Evolutionary conservation across 2,797 vertebrate species (phyloP).

Genomic region (Sardinella longiceps): DNA sequence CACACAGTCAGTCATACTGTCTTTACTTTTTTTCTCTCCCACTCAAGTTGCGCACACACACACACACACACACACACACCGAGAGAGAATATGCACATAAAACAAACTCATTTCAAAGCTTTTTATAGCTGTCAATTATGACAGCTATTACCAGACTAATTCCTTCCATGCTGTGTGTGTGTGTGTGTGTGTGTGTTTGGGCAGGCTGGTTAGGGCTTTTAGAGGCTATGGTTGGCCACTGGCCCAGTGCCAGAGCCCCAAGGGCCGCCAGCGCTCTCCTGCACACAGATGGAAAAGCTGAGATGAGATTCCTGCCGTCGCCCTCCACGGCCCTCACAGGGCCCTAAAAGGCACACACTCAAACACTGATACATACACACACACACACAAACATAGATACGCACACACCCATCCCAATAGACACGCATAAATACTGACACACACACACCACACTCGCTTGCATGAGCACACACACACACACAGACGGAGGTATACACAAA

Average conservation of each 20-base stretch:
- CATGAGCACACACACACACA: not conserved
- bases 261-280: not conserved
- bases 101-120: not conserved
- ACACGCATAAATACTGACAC: not conserved
- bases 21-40: not conserved
- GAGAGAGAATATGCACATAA: not conserved
- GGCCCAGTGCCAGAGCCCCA: not conserved
- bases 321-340: not conserved
- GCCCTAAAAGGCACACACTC: not conserved
- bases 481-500: not conserved
- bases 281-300: conserved; percentile 40
- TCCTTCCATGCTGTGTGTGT: not conserved
- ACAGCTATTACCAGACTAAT: not conserved
- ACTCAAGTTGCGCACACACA: not conserved
- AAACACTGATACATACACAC: not conserved
- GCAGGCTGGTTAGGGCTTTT: not conserved
- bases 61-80: not conserved
- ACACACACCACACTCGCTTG: not conserved
- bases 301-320: not conserved
- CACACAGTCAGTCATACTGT: not conserved
- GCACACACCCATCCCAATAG: no score
- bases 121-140: conserved; percentile 16
- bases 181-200: not conserved
- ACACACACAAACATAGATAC: not conserved
- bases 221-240: not conserved